Base-by-base conservation (phyloP, 1,140 invertebrate species). In the Helicorthomorpha holstii region DNA sequence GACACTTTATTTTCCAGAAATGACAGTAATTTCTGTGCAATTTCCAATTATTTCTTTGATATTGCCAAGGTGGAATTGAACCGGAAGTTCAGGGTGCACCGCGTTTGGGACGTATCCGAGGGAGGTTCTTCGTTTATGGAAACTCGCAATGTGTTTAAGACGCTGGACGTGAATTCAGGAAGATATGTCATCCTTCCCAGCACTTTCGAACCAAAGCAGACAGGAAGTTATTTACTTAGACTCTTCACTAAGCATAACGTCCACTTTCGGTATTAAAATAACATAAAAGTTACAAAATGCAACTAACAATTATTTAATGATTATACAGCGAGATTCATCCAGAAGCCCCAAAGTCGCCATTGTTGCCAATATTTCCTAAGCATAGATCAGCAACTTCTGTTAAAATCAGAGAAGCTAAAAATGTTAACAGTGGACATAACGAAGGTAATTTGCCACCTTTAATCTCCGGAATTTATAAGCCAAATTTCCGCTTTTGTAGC, bases 111-210 rank as follows among this genome's bases (percentile, higher is more conserved):
- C 46, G 62, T 64, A 26, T 59, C 68, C 3, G 65, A 60, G 29
- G 16, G 7, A 34, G 16, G 29, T 27, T 72, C 65, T 3, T 72
- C 71, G 26, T 77, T 74, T 59, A 66, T 69, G 14, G 67, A 71
- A 58, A 70, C 67, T 48, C 61, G 76, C 19, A 70, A 70, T 38
- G 68, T 78, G 22, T 75, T 75, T 57, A 63, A 69, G 45, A 63
- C 66, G 44, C 66, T 66, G n/a, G 65, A 63, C 25, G 56, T 80
- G 3, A 54, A 64, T 3, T 65, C 68, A 26, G 80, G 79, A 21
- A 62, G 69, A n/a, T 80, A 81, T 63, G 66, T 79, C 19, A 62
- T 82, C 27, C 66, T 80, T 25, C 79, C 80, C 19, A 75, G 73
- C 24, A 77, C 77, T 4, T 79, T 75, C 61, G 63, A 75, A 23